Percentiles rank a stretch among this genome's conserved stretches.
phyloP scores from a whole-genome alignment of 2,797 vertebrate species.

The Ctenopoma multispine region DNA sequence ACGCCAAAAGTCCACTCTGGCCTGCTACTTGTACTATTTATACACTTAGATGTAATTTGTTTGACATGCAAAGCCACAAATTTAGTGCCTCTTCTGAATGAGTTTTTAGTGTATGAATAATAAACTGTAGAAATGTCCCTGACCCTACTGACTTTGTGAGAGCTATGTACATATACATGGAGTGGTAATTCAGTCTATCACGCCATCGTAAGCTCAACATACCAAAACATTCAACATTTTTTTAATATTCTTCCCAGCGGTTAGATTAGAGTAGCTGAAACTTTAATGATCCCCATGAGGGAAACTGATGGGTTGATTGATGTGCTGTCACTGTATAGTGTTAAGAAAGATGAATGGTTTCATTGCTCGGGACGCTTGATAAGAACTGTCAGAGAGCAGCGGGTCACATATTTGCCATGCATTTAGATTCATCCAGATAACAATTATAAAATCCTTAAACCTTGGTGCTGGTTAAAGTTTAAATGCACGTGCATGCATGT shows the following conservation, averaged over 20 bases:
- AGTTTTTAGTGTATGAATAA: background rate
- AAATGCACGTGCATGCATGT: background rate
- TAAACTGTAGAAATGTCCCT: background rate
- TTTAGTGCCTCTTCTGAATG: too few relatives aligned
- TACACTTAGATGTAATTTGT: background rate
- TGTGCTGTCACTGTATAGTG: constrained; percentile 29
- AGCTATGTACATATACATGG: constrained; percentile 3
- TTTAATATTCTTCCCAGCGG: constrained; percentile 34
- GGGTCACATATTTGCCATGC: constrained; percentile 17
- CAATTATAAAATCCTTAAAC: background rate
- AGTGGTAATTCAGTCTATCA: background rate
- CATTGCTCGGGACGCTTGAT: background rate
- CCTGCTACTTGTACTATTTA: background rate
- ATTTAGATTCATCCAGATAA: background rate
- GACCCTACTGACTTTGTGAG: background rate
- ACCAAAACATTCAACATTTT: constrained; percentile 27
- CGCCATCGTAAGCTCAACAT: constrained; percentile 28
- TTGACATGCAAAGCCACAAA: background rate
- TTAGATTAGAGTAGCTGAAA: constrained; percentile 43
- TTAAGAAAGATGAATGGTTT: constrained; percentile 17
- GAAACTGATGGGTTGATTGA: constrained; percentile 35
- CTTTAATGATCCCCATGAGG: constrained; percentile 48
- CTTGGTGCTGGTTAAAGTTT: background rate
- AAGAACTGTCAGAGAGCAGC: constrained; percentile 12
- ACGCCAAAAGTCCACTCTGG: too few relatives aligned